Evolutionary conservation across 2,797 vertebrate species (phyloP).

Genomic region (Euthynnus affinis): DNA sequence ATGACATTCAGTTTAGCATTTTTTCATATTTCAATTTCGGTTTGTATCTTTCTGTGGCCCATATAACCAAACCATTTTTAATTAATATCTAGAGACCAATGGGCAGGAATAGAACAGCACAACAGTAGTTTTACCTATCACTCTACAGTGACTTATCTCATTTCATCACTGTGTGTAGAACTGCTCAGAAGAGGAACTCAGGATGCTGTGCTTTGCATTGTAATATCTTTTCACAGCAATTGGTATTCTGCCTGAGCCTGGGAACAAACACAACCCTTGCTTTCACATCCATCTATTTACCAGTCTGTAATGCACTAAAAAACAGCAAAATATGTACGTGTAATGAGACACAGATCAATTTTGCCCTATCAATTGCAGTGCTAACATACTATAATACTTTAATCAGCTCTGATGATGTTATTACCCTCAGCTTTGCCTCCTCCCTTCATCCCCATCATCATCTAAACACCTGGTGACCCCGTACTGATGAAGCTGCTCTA

Average conservation of each 20-base stretch:
- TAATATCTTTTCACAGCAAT: constrained; percentile 57
- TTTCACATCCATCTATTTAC: constrained; percentile 49
- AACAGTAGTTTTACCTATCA: constrained; percentile 51
- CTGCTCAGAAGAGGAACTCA: constrained; percentile 45
- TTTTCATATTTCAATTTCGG: constrained; percentile 9
- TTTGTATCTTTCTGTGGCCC: not conserved
- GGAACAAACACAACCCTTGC: constrained; percentile 35
- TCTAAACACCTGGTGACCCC: constrained; percentile 64
- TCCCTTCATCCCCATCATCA: constrained; percentile 52
- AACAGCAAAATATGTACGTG: constrained; percentile 21
- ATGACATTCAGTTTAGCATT: not conserved
- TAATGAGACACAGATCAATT: constrained; percentile 37
- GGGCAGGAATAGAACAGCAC: constrained; percentile 21
- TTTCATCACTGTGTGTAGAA: constrained; percentile 55
- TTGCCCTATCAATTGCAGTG: constrained; percentile 35
- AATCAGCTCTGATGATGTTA: constrained; percentile 57
- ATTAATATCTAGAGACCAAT: constrained; percentile 56
- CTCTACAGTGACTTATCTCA: constrained; percentile 51
- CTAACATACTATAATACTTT: constrained; percentile 49
- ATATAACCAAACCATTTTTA: constrained; percentile 26
- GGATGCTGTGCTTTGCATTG: constrained; percentile 48
- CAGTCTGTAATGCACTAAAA: constrained; percentile 13
- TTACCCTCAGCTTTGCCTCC: constrained; percentile 41
- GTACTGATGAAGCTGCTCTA: constrained; percentile 48
- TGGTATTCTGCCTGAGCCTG: constrained; percentile 64